These are phyloP conservation scores for Hylaeus volcanicus DNA, from an alignment of 1,140 invertebrate genomes.

Conservation along the genomic window DNA sequence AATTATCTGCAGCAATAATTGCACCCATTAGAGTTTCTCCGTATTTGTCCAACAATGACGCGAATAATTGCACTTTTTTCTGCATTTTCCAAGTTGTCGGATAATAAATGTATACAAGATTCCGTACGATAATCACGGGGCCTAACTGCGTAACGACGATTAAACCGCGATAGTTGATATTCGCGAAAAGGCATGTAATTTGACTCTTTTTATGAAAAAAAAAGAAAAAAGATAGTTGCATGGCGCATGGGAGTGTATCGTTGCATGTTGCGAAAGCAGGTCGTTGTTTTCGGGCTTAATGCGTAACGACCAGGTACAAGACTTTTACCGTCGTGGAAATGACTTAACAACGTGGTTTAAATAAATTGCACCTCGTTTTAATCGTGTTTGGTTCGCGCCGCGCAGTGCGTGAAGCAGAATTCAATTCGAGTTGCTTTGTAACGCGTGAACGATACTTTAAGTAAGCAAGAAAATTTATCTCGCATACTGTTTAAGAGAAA, in stretches of 20 bases:
- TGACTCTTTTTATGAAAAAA: background rate
- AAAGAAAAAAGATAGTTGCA: background rate
- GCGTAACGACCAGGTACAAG: background rate
- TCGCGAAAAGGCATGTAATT: background rate
- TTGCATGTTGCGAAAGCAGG: background rate
- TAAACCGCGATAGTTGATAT: background rate
- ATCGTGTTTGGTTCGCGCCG: no score
- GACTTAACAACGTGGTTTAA: conserved; percentile 1
- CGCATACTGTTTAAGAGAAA: no score
- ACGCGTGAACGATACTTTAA: no score
- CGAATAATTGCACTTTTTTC: background rate
- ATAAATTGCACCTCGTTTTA: background rate
- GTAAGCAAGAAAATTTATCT: no score
- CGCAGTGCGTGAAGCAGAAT: no score
- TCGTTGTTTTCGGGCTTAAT: background rate
- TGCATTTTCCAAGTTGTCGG: background rate
- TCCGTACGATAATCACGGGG: no score
- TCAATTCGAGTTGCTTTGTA: no score
- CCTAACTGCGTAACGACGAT: background rate
- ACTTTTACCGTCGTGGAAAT: background rate
- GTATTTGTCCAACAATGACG: background rate
- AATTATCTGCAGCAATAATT: background rate
- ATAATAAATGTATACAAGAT: no score
- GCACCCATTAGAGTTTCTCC: background rate
- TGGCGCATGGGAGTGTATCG: background rate